phyloP scores from a whole-genome alignment of 2,888 invertebrate genomes.

The Diachrysia chrysitis region DNA sequence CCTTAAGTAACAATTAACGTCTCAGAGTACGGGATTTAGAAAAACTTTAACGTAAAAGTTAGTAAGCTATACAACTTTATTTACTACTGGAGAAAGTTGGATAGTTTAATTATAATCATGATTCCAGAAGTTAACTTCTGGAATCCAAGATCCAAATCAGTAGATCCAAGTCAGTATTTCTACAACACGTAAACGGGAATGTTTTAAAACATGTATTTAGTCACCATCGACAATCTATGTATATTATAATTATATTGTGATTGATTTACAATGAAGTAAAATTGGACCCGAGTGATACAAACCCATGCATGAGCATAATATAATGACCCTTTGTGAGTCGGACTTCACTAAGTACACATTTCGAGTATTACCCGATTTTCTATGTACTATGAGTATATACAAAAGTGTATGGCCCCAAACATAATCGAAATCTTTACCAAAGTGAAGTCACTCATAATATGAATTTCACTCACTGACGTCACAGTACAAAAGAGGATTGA shows the following conservation, averaged over 20 bases:
- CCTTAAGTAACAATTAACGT: too few species aligned
- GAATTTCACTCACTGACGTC: constrained; percentile 8
- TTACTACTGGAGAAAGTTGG: too few species aligned
- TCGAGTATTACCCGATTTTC: background rate
- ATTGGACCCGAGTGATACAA: constrained; percentile 16
- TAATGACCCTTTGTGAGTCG: background rate
- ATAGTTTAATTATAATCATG: too few species aligned
- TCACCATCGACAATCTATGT: constrained; percentile 21
- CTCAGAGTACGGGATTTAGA: too few species aligned
- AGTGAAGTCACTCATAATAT: constrained; percentile 3
- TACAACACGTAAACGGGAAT: background rate
- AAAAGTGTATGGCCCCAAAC: background rate
- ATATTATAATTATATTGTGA: constrained; percentile 31
- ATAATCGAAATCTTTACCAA: background rate
- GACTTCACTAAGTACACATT: background rate
- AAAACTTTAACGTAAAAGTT: too few species aligned
- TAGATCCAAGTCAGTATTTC: constrained; percentile 1
- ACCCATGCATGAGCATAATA: constrained; percentile 36
- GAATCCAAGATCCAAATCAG: too few species aligned
- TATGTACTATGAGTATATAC: too few species aligned
- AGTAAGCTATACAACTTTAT: too few species aligned
- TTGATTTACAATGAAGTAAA: constrained; percentile 15
- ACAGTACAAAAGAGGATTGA: constrained; percentile 1
- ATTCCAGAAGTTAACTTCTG: too few species aligned
- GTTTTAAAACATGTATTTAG: constrained; percentile 19